A percentile compares a stretch with the other conserved stretches of the same genome.
phyloP scores from a whole-genome alignment of 2,888 invertebrate genomes.

The Ecdyonurus torrentis region DNA sequence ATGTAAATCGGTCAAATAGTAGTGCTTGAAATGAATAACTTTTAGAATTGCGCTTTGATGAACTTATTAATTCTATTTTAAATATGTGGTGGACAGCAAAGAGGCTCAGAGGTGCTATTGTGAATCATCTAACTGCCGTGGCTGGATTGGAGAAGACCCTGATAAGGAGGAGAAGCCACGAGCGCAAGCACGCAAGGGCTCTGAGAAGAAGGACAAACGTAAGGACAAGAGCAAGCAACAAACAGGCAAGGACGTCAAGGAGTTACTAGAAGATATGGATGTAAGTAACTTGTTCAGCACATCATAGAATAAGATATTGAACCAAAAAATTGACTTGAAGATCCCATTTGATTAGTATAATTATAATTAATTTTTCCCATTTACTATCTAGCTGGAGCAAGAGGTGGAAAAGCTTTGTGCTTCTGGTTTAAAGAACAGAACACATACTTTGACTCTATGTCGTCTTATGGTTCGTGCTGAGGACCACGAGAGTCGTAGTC shows the following conservation, averaged over 20 bases:
- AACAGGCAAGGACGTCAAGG: slow-evolving; percentile 19
- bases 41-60: neutral
- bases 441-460: slow-evolving; percentile 75
- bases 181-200: neutral
- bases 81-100: slow-evolving; percentile 42
- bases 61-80: neutral
- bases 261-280: slow-evolving; percentile 44
- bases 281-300: slow-evolving; percentile 22
- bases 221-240: neutral
- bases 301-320: neutral
- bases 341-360: too few species aligned
- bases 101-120: slow-evolving; percentile 95
- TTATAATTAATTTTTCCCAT: too few species aligned
- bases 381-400: slow-evolving; percentile 68
- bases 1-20: too few species aligned
- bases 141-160: slow-evolving; percentile 88
- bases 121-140: slow-evolving; percentile 74
- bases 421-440: slow-evolving; percentile 72
- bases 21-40: too few species aligned
- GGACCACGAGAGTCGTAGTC: slow-evolving; percentile 47
- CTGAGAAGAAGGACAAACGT: slow-evolving; percentile 14
- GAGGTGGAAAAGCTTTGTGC: slow-evolving; percentile 66
- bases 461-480: slow-evolving; percentile 88
- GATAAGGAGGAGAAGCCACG: slow-evolving; percentile 34
- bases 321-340: slow-evolving; percentile 2